Base-by-base conservation (phyloP, 2,113 vertebrate species). In the Vulpes ferrilata region DNA sequence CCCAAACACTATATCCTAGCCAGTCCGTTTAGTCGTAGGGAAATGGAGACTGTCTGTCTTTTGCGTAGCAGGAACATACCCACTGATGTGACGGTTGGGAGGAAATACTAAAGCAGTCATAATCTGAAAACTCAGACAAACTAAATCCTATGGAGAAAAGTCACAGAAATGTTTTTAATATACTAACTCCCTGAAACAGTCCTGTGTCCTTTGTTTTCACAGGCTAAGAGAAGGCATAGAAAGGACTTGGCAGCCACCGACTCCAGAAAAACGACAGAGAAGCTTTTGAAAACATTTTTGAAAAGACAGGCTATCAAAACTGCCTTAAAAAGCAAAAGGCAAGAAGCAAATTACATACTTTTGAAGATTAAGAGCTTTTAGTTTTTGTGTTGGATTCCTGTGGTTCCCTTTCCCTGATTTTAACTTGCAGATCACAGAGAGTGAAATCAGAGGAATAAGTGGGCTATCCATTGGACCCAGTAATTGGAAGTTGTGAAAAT, bases 291-390 rank as follows among this genome's bases (percentile, higher is more conserved):
- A 98, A 99, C 99, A 0, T 99, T 99, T 96, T 96, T 99, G 96
- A 99, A 99, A 98, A 99, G 99, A 98, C 99, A 99, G n/a, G 99
- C 99, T 69, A 98, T 99, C 95, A 99, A 99, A 99, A 99, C 99
- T 95, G 99, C 99, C 35, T 98, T 99, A 65, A 98, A 93, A 87
- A 99, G 99, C 94, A 98, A 95, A 95, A 99, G 99, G 99, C 99
- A 98, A 98, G 98, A 92, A 69, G 69, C 85, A 84, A 76, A 78
- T 60, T 48, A 38, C 3, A 55, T 13, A 11, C 23, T 90, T 51
- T 90, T 35, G 88, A 90, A 79, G n/a, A 32, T 78, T 25, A 65
- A 35, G 57, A 48, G 30, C 30, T 9, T 55, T 20, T 38, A 17
- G 32, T 48, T 48, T 67, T 53, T 79, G 3, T 43, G 0, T 88